Evolutionary conservation across 2,113 vertebrate species (phyloP).

Genomic region (human (Homo sapiens)): GRCh38 chr18:2540001-2540500

Average conservation of each 20-base stretch:
- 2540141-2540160: neutral
- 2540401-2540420: neutral
- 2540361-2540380: neutral
- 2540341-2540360: neutral
- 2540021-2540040: conserved; percentile 26
- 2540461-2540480: conserved; percentile 15
- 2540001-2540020: neutral
- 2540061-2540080: neutral
- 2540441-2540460: conserved; percentile 3
- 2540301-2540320: neutral
- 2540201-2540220: conserved; percentile 44
- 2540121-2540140: neutral
- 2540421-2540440: neutral
- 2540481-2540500: neutral
- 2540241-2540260: neutral
- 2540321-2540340: conserved; percentile 2
- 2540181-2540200: neutral
- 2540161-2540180: neutral
- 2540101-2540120: neutral
- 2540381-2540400: neutral
- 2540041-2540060: conserved; percentile 24
- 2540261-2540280: neutral
- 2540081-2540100: neutral
- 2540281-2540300: conserved; percentile 7
- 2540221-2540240: conserved; percentile 41